phyloP scores from a whole-genome alignment of 2,888 invertebrate genomes.

The Bellardia bayeri region DNA sequence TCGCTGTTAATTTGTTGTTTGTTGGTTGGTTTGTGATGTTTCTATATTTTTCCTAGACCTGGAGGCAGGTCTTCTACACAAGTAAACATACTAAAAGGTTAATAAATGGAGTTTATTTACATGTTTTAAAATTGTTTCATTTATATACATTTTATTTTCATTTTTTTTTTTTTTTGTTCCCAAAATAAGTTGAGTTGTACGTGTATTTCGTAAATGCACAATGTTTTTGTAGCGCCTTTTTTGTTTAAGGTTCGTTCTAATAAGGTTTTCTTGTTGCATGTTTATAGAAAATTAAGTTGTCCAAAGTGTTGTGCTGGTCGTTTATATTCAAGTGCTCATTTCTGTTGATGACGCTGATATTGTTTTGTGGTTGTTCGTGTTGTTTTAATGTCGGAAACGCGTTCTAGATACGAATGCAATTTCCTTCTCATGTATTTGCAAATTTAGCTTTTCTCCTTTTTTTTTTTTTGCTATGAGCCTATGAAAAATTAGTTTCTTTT shows the following conservation, averaged over 20 bases:
- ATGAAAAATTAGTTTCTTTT: constrained; percentile 68
- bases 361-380: constrained; percentile 70
- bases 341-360: constrained; percentile 67
- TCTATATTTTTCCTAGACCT: constrained; percentile 39
- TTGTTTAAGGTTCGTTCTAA: background rate
- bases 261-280: constrained; percentile 75
- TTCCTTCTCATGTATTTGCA: constrained; percentile 67
- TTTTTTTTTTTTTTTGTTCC: constrained; percentile 39
- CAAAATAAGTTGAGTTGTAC: constrained; percentile 52
- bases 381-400: constrained; percentile 77
- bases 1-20: background rate
- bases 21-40: background rate
- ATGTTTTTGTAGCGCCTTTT: background rate
- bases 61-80: constrained; percentile 54
- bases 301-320: constrained; percentile 74
- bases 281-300: constrained; percentile 79
- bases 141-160: constrained; percentile 26
- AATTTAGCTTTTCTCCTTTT: constrained; percentile 16
- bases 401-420: constrained; percentile 78
- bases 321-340: constrained; percentile 59
- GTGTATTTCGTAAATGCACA: background rate
- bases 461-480: constrained; percentile 35
- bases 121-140: constrained; percentile 46
- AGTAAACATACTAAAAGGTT: constrained; percentile 66
- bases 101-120: constrained; percentile 65